Evolutionary conservation across 2,797 vertebrate species (phyloP), one percentile per base, ranked within the genome.

Genomic region (Falco cherrug): DNA sequence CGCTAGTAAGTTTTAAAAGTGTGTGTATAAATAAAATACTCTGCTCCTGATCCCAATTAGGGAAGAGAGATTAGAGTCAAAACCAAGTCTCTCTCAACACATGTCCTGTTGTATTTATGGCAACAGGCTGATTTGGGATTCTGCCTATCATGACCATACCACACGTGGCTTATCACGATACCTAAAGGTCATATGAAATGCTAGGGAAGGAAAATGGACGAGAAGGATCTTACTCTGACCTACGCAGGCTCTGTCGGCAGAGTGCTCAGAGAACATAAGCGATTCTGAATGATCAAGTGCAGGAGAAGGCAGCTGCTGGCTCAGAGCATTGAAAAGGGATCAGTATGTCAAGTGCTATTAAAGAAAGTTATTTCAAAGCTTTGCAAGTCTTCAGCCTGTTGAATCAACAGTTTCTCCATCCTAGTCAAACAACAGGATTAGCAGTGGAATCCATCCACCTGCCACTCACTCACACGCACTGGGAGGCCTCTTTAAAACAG

Each of bases 341-440:
- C 96, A 95, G 93, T 12, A 28, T 12, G n/a, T 79, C 93, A 94
- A 96, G 92, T 75, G 92, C 93, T 92, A 61, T 29, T 89, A 92
- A 77, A 89, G 71, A 61, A 93, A 95, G 95, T 95, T 96, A 87
- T 97, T 97, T 43, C 94, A 93, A 68, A 90, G 91, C 91, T 93
- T 85, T 96, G 73, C 70, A 59, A 82, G 80, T 13, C 84, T 56
- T 54, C 88, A 89, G 81, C 84, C 87, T 77, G 67, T 95, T 95
- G 92, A 93, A 95, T 93, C 95, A 97, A 96, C 96, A 95, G 61
- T 54, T 95, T 71, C 86, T 85, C 53, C 86, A 54, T 21, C 57
- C 75, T 24, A 51, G 47, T 67, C 84, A 96, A 97, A 95, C 94
- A 96, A 71, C 22, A 45, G 95, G 94, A 97, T 95, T 93, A 94